Base-by-base conservation (phyloP, 2,113 vertebrate species). In the Aegithalos caudatus region DNA sequence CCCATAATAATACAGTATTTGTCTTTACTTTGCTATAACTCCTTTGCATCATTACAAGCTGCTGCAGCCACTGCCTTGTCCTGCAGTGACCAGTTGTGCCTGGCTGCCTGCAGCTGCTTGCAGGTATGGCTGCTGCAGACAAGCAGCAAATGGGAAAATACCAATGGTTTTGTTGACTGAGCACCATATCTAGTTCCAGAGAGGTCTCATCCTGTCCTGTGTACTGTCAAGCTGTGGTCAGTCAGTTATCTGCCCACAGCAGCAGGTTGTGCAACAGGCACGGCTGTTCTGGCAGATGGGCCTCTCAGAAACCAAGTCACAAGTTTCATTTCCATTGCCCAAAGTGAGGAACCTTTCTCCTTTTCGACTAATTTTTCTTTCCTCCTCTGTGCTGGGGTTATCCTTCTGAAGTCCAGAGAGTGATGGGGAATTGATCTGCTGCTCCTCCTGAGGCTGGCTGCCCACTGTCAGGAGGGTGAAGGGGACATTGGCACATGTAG, bases 281-380 rank as follows among this genome's bases (percentile, higher is more conserved):
- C 90, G 91, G 94, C 95, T 95, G 96, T 73, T 69, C 31, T 4
- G 5, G 84, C 97, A 97, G 95, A 98, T 97, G 94, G 90, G 82
- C 90, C 71, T 80, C 42, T 57, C 88, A 90, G 91, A 92, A 96
- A 97, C 82, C 95, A 86, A 67, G 65, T 76, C 66, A 81, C 28
- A 69, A 97, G 97, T 98, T 98, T 98, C 98, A 96, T 98, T 98
- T 98, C 98, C 97, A 98, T 88, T 69, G 83, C 73, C 44, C 37
- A 50, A 72, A 97, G 74, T 58, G 48, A 94, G 58, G 10, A 79
- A 9, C 12, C 12, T 21, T 64, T 58, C 66, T 73, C 42, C 14
- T 35, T 45, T 40, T 29, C 1, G 5, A 9, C n/a, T 47, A 7
- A 13, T 37, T 50, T 60, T 67, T 35, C 9, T 65, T 61, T 50